Conservation (phyloP, 2,888 invertebrate genomes). For the Acheta domesticus region DNA sequence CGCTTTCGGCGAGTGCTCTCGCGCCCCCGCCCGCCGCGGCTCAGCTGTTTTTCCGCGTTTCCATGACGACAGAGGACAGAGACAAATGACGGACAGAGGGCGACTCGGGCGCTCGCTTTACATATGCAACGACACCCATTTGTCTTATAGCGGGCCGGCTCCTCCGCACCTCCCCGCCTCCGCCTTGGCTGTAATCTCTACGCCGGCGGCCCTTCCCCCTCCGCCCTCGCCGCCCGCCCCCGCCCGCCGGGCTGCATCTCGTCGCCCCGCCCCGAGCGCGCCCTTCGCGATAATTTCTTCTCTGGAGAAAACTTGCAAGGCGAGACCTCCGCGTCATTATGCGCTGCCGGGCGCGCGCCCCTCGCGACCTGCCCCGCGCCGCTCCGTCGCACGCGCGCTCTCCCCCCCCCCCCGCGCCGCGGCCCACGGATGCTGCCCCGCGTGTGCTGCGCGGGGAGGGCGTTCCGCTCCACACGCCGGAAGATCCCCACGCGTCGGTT, state of each 20-base stretch:
- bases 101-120: conserved; percentile 51
- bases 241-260: not conserved
- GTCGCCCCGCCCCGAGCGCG: not conserved
- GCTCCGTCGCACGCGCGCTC: not conserved
- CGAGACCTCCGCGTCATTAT: conserved; percentile 23
- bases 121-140: conserved; percentile 53
- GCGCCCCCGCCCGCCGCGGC: conserved; percentile 20
- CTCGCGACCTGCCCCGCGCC: not conserved
- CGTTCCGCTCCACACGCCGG: not conserved
- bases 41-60: not conserved
- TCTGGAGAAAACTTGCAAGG: conserved; percentile 23
- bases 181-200: conserved; percentile 31
- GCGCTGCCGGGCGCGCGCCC: not conserved
- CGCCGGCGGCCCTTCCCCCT: not conserved
- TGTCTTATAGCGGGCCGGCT: conserved; percentile 45
- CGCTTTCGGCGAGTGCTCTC: not conserved
- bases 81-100: conserved; percentile 53
- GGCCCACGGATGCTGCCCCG: not conserved
- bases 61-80: conserved; percentile 44
- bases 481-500: not conserved
- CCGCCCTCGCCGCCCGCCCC: conserved; percentile 5
- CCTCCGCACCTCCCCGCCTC: conserved; percentile 35
- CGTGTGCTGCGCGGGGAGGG: not conserved
- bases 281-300: conserved; percentile 23
- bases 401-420: not conserved